Evolutionary conservation across 1,140 invertebrate genomes (phyloP), one percentile per base, ranked within the genome.

Genomic region (Papilio glaucus): DNA sequence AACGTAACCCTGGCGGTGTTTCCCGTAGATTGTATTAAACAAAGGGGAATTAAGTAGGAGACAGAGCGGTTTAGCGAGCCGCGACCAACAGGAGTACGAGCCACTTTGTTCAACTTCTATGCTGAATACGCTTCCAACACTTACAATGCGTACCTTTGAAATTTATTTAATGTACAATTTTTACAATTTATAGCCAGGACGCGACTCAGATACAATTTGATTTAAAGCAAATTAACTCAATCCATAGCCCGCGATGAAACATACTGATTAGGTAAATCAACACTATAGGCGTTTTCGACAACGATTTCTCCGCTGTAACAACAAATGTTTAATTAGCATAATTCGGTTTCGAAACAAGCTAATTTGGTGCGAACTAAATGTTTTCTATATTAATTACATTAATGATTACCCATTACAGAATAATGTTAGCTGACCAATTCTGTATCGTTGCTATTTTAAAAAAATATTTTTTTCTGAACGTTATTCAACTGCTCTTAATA

Each of bases 201-300:
- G 62, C 13, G 8, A 42, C 45, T 42, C 24, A 41, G 39, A 68
- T 15, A 18, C 18, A 37, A 41, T 15, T 26, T 68, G 7, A 68
- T 13, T 6, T 41, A 33, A 68, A 26, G 12, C 41, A 77, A 79
- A 79, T 77, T 69, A 73, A 72, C 77, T 79, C 77, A 79, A 73
- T 76, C 74, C 74, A 77, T 81, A 72, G 76, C 76, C 77, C 73
- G 77, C 82, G 85, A 80, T 79, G 86, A 88, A 86, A 88, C 82
- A 85, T 88, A 87, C 83, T 91, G 87, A 89, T 90, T 90, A 86
- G 85, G 81, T 82, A 85, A 89, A 85, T 88, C 85, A 91, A 89
- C 86, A 87, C 81, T 85, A 87, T 79, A 83, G 77, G 81, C 83
- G 82, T 85, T 86, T 87, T 83, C 81, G 80, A 89, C 85, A 86